Base-by-base conservation (phyloP, 2,797 vertebrate genomes). In the Apogon talboti region DNA sequence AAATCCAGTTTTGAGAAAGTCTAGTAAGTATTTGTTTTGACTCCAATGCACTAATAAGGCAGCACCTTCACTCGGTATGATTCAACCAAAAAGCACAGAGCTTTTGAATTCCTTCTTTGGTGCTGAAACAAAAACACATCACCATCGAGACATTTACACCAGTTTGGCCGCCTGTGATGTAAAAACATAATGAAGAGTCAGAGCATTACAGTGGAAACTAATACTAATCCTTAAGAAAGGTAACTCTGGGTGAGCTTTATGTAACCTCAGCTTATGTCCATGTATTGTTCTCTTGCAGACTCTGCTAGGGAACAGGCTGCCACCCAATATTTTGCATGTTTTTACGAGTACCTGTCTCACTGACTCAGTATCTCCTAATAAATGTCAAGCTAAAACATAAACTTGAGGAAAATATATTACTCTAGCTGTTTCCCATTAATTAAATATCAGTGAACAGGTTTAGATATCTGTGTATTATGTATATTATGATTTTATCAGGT, bases 91-190 rank as follows among this genome's bases (percentile, higher is more conserved):
- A 55, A 67, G 47, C 67, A 43, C 21, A 10, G 41, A 52, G 54
- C 15, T 24, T 69, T 68, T 66, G n/a, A 77, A 66, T 47, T 83
- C 70, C 74, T 68, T 79, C 54, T 80, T 80, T 77, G 81, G 73
- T 68, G 46, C 59, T 62, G 40, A 19, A 76, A 71, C 55, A 57
- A 54, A 56, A 63, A 12, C 21, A 72, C 43, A 42, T 70, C 24
- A 50, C 37, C n/a, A 33, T 42, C 14, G 28, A 42, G 42, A 53
- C 49, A 54, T 64, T 57, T 65, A 51, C 41, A n/a, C 19, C 12
- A 11, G 28, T 47, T 37, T 59, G 53, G 40, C 11, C 11, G 11
- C 14, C 11, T 12, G 11, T 14, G 11, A 41, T 41, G 11, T 13
- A 24, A 24, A 24, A 24, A 24, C 5, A 24, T 24, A 24, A 24